Evolutionary conservation across 23 tunicate species (phyloP), one percentile per base, ranked within the genome.

Genomic region (Clavelina lepadiformis): DNA sequence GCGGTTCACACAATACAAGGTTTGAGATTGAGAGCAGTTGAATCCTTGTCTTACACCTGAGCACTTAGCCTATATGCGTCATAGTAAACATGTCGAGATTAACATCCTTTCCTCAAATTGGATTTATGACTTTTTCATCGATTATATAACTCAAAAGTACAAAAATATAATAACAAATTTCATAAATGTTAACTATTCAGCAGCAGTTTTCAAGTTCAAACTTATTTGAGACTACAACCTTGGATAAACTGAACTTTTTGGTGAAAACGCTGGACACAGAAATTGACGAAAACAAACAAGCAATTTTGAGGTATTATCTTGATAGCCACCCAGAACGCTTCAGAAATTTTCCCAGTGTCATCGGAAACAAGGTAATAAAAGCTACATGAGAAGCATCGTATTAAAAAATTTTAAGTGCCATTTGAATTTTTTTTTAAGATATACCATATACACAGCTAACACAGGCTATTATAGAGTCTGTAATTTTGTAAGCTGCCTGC

Each of bases 301-400:
- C 28, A 29, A 63, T 81, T 21, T 38, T 81, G 6, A 38, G 76
- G 26, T 72, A 49, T 47, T 81, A 81, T 38, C 51, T 81, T 26
- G 70, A 81, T 50, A 73, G 63, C 67, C 88, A 81, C 37, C 88
- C 88, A 5, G 88, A 81, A 44, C 52, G 61, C 27, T 81, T 81
- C 68, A 32, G 68, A 23, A 56, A 66, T 4, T 81, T 81, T 64
- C 88, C 88, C 24, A 81, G 88, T 34, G 79, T 81, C 50, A 65
- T 81, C n/a, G 88, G 88, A 33, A 73, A 65, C 68, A 81, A 72
- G 74, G 88, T 81, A 72, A 64, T 28, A 18, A 13, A 11, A 11
- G 19, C 18, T 25, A 28, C 5, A 25, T 59, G 65, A 28, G 7
- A 26, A 25, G 5, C 7, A 6, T 53, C 19, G 19, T 53, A n/a